phyloP scores from a whole-genome alignment of 2,888 invertebrate genomes.

The Cantharis nigra region DNA sequence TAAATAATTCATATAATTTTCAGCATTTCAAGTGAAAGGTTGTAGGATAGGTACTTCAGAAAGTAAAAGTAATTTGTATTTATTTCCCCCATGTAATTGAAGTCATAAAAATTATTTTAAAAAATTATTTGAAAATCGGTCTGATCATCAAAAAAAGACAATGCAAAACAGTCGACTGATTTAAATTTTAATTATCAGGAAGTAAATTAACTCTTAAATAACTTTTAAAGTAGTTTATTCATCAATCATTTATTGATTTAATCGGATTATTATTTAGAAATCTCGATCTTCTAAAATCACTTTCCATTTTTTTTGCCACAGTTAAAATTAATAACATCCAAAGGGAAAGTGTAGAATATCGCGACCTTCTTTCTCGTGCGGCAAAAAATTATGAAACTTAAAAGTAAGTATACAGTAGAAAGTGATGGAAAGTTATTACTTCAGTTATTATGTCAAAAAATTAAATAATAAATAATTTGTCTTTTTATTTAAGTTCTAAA shows the following conservation, averaged over 20 bases:
- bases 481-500: not conserved
- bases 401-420: not conserved
- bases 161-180: no score
- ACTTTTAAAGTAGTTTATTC: no score
- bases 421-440: not conserved
- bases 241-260: not conserved
- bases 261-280: not conserved
- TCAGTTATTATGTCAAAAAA: not conserved
- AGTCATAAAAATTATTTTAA: no score
- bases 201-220: no score
- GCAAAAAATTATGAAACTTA: not conserved
- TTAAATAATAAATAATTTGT: not conserved
- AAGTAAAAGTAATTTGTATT: no score
- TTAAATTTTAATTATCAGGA: no score
- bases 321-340: not conserved
- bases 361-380: not conserved
- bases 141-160: no score
- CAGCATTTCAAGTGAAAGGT: no score
- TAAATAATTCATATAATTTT: no score
- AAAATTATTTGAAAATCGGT: no score
- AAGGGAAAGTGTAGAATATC: not conserved
- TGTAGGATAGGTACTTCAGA: no score
- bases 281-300: not conserved
- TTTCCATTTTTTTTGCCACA: slow-evolving; percentile 1
- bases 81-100: no score